Evolutionary conservation across 2,113 vertebrate species (phyloP), one percentile per base, ranked within the genome.

Genomic region (Dolichallabes microphthalmus): DNA sequence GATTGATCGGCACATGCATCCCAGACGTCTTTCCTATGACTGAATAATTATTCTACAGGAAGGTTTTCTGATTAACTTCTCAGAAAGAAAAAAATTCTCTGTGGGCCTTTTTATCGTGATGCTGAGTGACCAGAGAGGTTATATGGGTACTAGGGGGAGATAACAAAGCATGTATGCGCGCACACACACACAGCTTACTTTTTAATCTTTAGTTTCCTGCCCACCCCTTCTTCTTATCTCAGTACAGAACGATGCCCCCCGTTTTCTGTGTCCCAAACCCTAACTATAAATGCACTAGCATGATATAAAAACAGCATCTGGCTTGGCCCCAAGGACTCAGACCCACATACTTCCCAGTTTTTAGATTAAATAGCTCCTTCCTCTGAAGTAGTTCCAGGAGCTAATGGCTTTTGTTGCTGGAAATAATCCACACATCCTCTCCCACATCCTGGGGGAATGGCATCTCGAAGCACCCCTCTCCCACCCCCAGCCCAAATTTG

Each of bases 341-440:
- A 92, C 93, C 92, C 91, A 92, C 93, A 94, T 94, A 93, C 91
- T 93, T 95, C 93, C 90, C 92, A 94, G 93, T 94, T 92, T 94
- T 91, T 85, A 94, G 93, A 94, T 95, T 94, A 95, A 95, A 95
- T 93, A 90, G 91, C 91, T 81, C 90, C 88, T 85, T 90, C 93
- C 93, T 95, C 93, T 95, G 94, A 95, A 94, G 94, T 94, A 90
- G 75, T 93, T 95, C 94, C 94, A 95, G 89, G 88, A 90, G 84
- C 93, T 94, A 95, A 95, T 94, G 92, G 94, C 95, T 94, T 95
- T 95, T 95, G 95, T 95, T 94, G 93, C 93, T 94, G 92, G 92
- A 91, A 94, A 94, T 95, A 94, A 95, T 94, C 93, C 92, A 91
- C 94, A 95, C 94, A 95, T 95, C 94, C 94, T 95, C 94, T 95